Conservation (phyloP, 2,797 vertebrate species). For the Lacerta bilineata region DNA sequence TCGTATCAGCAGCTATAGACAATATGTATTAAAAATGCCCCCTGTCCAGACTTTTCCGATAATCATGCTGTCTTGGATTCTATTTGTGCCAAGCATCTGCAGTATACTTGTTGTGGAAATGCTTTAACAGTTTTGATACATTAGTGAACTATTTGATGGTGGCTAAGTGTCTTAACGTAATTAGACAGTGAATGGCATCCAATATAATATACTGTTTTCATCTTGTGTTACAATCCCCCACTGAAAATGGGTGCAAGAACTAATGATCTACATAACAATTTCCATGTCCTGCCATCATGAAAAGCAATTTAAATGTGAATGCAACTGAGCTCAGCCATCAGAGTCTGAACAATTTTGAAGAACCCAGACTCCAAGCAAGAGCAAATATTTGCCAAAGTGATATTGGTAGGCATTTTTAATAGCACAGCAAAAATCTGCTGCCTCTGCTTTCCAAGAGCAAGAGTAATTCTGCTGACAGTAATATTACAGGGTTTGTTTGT, state of each 20-base stretch:
- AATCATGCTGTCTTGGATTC: too few relatives aligned
- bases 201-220: background rate
- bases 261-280: constrained; percentile 10
- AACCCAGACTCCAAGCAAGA: background rate
- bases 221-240: constrained; percentile 1
- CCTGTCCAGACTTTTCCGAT: too few relatives aligned
- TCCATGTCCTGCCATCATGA: background rate
- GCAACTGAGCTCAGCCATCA: background rate
- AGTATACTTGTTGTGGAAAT: background rate
- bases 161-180: background rate
- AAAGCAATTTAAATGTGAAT: constrained; percentile 16
- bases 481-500: constrained; percentile 33
- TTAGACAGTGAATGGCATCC: background rate
- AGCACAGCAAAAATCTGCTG: constrained; percentile 35
- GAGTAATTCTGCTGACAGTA: constrained; percentile 30
- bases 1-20: too few relatives aligned
- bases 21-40: background rate
- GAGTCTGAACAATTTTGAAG: constrained; percentile 20
- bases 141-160: background rate
- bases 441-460: constrained; percentile 33
- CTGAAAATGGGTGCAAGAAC: background rate
- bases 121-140: background rate
- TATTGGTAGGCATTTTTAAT: constrained; percentile 30
- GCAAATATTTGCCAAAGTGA: constrained; percentile 42
- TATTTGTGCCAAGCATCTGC: background rate